Percentiles rank a stretch among this genome's conserved stretches.
Evolutionary conservation across 2,888 invertebrate genomes (phyloP).

Genomic region (Amphipoea lucens): DNA sequence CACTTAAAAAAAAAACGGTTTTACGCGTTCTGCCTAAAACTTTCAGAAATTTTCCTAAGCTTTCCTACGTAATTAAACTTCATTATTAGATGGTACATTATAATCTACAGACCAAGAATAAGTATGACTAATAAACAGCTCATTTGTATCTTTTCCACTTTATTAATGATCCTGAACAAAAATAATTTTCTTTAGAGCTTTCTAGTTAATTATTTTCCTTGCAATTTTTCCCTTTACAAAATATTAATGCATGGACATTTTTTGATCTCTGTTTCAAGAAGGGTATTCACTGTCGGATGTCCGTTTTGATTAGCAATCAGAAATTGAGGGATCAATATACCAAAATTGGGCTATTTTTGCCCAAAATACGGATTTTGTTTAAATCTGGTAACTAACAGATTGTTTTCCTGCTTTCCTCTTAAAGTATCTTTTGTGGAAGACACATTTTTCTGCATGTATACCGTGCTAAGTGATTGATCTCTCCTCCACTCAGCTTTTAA

Average conservation of each 20-base stretch:
- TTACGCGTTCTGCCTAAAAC: not conserved
- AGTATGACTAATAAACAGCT: conserved; percentile 9
- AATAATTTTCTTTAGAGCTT: conserved; percentile 39
- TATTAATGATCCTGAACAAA: conserved; percentile 25
- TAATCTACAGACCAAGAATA: conserved; percentile 18
- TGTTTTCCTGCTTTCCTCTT: conserved; percentile 63
- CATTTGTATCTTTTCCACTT: conserved; percentile 31
- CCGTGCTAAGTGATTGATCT: conserved; percentile 37
- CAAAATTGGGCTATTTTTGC: conserved; percentile 9
- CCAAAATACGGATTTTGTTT: conserved; percentile 39
- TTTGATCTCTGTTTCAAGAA: not conserved
- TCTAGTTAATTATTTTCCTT: conserved; percentile 26
- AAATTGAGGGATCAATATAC: conserved; percentile 1
- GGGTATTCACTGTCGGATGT: not conserved
- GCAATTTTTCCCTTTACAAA: conserved; percentile 1
- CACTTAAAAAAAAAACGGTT: too few species aligned
- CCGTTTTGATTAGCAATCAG: not conserved
- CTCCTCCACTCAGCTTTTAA: conserved; percentile 8
- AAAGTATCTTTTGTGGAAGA: conserved; percentile 10
- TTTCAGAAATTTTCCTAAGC: not conserved
- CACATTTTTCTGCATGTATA: conserved; percentile 21
- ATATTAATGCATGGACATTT: not conserved
- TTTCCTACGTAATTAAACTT: not conserved
- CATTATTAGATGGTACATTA: conserved; percentile 10
- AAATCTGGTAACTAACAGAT: conserved; percentile 63